Base-by-base conservation (phyloP, 2,797 vertebrate genomes). In the Helostoma temminkii region DNA sequence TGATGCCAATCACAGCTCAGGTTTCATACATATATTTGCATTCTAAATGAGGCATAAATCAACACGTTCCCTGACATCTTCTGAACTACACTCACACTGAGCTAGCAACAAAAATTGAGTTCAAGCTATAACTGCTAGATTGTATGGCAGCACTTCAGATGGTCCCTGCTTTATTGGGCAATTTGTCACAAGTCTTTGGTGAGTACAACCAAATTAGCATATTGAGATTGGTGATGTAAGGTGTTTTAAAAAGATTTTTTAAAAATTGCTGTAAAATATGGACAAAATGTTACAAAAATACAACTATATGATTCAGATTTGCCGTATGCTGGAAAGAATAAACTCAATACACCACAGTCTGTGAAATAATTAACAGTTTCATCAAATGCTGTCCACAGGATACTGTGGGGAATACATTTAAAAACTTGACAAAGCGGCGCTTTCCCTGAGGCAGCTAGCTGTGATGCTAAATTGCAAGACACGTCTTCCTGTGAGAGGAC, bases 21-120 rank as follows among this genome's bases (percentile, higher is more conserved):
- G 47, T 64, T 73, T 59, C 75, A 55, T 74, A 66, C 69, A 79
- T 83, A 79, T 83, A 82, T 86, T 52, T 81, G 74, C 80, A 89
- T 88, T 39, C 48, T 21, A 59, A 88, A 84, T 76, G 32, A 81
- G 42, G 83, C 63, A 60, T 76, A 80, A 88, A 88, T 84, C 65
- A 82, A 65, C 71, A 69, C n/a, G 67, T 74, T 76, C 61, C 58
- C 50, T 68, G 81, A 83, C 78, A 79, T 67, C 55, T 25, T 32
- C 75, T 63, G 75, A 74, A 76, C 79, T 66, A 48, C 61, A 21
- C 58, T 68, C 65, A 55, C 70, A 78, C 76, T 79, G 64, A 49
- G 76, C 71, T 77, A 66, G 68, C 71, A 52, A 62, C 26, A 34
- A 66, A 78, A 76, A 88, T 79, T 77, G 74, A 65, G 71, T 82